Conservation (phyloP, 2,797 vertebrate genomes). For the Nannoperca obscura region DNA sequence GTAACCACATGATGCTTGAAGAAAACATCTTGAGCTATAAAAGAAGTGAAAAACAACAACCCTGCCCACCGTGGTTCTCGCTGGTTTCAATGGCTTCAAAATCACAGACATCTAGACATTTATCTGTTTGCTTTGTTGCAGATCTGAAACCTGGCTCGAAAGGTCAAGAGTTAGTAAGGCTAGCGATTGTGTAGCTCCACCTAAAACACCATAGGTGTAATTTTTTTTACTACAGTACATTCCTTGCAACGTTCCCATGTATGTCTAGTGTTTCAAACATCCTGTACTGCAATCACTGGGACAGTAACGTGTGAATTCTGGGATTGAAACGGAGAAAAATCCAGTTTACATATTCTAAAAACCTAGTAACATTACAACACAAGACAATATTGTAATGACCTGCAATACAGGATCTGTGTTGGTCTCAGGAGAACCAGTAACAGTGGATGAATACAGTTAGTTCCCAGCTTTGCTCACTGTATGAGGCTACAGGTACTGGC, state of each 20-base stretch:
- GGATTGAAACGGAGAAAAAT: constrained; percentile 10
- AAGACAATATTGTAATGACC: constrained; percentile 54
- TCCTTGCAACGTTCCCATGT: constrained; percentile 72
- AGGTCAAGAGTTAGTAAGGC: constrained; percentile 41
- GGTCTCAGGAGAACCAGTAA: constrained; percentile 55
- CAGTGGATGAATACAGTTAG: constrained; percentile 65
- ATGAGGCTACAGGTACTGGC: constrained; percentile 53
- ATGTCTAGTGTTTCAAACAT: constrained; percentile 75
- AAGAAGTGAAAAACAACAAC: constrained; percentile 41
- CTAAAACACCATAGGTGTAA: constrained; percentile 54
- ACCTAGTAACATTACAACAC: constrained; percentile 60
- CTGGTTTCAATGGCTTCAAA: constrained; percentile 41
- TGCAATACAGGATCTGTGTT: constrained; percentile 35
- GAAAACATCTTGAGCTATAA: constrained; percentile 6
- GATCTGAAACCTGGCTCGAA: constrained; percentile 32
- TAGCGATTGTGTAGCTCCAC: constrained; percentile 54
- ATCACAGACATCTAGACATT: constrained; percentile 26
- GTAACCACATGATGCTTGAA: constrained; percentile 28
- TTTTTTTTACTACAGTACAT: constrained; percentile 60
- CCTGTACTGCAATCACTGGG: constrained; percentile 43
- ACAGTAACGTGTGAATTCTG: constrained; percentile 24
- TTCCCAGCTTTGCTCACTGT: constrained; percentile 45
- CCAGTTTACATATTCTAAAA: constrained; percentile 24
- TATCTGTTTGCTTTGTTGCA: constrained; percentile 6
- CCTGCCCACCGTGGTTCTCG: constrained; percentile 3